Evolutionary conservation across 2,797 vertebrate genomes (phyloP).

Genomic region (Allochrocebus solatus): DNA sequence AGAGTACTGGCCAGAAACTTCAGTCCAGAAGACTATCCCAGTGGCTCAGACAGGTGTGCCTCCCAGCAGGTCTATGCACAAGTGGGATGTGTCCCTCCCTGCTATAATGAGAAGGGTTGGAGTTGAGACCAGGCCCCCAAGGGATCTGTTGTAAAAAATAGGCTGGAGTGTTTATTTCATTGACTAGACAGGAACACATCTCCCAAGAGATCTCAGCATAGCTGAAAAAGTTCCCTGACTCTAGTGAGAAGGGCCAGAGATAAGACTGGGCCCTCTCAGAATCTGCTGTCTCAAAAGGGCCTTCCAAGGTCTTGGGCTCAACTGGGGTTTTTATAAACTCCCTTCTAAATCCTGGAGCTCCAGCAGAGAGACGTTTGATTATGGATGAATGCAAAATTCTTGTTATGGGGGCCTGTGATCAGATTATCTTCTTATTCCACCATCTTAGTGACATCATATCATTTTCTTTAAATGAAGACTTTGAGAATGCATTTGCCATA

Average conservation of each 20-base stretch:
- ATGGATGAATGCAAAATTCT: not conserved
- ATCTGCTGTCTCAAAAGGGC: not conserved
- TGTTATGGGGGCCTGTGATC: not conserved
- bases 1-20: not conserved
- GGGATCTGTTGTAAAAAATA: not conserved
- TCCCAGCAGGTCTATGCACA: not conserved
- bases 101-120: not conserved
- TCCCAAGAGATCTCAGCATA: not conserved
- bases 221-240: not conserved
- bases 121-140: not conserved
- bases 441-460: too few relatives aligned
- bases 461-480: not conserved
- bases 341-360: not conserved
- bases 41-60: not conserved
- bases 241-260: not conserved
- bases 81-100: not conserved
- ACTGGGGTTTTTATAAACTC: not conserved
- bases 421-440: not conserved
- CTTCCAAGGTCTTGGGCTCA: not conserved
- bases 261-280: not conserved
- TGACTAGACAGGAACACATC: not conserved
- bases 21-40: not conserved
- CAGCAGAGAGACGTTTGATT: not conserved
- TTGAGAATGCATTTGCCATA: not conserved
- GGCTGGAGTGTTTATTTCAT: not conserved